Percentiles rank a stretch among this genome's conserved stretches.
Conservation (phyloP, 2,113 vertebrate species). For the Istiophorus platypterus region DNA sequence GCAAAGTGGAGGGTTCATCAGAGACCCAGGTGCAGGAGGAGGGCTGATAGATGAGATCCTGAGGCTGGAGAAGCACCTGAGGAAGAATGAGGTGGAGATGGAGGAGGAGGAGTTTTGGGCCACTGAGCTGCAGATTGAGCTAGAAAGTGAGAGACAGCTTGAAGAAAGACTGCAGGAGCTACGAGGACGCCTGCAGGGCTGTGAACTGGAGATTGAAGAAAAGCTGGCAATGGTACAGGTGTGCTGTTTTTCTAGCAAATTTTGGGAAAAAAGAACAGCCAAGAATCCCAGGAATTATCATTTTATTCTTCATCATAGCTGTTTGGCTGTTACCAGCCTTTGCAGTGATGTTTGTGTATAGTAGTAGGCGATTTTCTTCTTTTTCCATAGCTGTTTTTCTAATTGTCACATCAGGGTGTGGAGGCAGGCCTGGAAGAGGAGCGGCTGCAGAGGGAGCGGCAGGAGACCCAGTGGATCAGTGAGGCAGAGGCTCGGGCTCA, state of each 20-base stretch:
- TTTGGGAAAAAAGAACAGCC: neutral
- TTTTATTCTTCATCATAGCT: neutral
- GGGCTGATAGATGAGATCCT: constrained; percentile 90
- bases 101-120: constrained; percentile 99
- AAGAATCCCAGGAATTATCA: neutral
- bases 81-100: constrained; percentile 94
- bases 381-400: constrained; percentile 5
- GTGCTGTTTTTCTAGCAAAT: constrained; percentile 21
- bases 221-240: constrained; percentile 89
- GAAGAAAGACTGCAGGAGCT: constrained; percentile 95
- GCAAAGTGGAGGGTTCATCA: constrained; percentile 81
- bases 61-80: constrained; percentile 92
- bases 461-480: constrained; percentile 91
- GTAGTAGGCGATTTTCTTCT: neutral
- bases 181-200: constrained; percentile 87
- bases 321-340: neutral
- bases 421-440: constrained; percentile 92
- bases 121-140: constrained; percentile 96
- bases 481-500: constrained; percentile 93
- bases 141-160: constrained; percentile 96
- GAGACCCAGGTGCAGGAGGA: constrained; percentile 63
- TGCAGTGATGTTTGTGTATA: neutral
- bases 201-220: constrained; percentile 90
- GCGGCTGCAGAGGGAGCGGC: constrained; percentile 90
- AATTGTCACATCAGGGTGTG: constrained; percentile 75